These are phyloP conservation scores for Lycaon pictus DNA, from an alignment of 2,113 vertebrate species.

Conservation along the genomic window DNA sequence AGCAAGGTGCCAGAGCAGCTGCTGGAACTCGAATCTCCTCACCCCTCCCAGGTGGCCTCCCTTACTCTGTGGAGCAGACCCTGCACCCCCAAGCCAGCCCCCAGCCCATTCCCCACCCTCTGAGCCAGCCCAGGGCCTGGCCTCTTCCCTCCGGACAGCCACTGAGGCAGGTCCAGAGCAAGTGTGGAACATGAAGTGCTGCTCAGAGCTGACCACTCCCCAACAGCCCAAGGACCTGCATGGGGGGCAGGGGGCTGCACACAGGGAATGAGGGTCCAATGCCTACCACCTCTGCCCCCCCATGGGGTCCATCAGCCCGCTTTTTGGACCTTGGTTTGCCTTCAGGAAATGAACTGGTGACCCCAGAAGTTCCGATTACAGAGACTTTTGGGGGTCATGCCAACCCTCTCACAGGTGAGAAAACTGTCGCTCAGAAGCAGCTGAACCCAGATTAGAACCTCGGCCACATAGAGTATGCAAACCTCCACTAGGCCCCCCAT, in stretches of 20 bases:
- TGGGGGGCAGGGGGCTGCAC: fast-evolving
- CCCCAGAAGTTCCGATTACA: background rate
- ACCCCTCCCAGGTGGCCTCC: background rate
- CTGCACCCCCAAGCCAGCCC: too few relatives aligned
- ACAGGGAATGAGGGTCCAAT: background rate
- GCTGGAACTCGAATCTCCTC: background rate
- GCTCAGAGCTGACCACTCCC: background rate
- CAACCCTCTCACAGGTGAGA: background rate
- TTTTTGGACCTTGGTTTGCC: background rate
- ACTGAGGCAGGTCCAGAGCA: background rate
- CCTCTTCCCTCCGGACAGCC: background rate
- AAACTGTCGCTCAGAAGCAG: background rate
- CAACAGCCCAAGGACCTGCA: background rate
- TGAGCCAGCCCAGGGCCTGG: background rate
- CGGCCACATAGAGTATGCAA: background rate
- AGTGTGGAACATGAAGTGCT: too few relatives aligned
- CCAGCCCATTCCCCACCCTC: background rate
- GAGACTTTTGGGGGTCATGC: background rate
- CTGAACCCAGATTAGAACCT: background rate
- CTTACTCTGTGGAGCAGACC: background rate
- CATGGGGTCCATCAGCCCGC: background rate
- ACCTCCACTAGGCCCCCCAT: background rate
- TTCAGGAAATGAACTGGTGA: background rate
- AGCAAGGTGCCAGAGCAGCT: background rate
- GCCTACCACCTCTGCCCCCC: background rate